These are phyloP conservation scores for Erebia palarica DNA, from an alignment of 2,888 invertebrate species.

Conservation along the genomic window DNA sequence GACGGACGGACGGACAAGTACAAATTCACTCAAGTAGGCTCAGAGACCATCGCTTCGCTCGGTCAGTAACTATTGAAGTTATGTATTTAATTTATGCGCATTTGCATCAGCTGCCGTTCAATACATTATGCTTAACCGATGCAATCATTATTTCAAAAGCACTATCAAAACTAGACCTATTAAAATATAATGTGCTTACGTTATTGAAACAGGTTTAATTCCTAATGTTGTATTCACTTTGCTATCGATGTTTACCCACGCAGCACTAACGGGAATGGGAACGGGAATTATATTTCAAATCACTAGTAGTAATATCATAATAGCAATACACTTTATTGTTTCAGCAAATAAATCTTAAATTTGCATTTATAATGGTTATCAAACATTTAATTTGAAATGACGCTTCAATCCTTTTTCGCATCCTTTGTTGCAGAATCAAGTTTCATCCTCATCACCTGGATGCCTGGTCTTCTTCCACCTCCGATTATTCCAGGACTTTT, in stretches of 20 bases:
- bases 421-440: no score
- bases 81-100: no score
- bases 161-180: not conserved
- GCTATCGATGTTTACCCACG: conserved; percentile 7
- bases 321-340: not conserved
- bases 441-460: no score
- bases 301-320: conserved; percentile 5
- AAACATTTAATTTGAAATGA: not conserved
- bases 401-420: not conserved
- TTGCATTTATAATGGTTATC: not conserved
- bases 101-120: no score
- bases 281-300: conserved; percentile 4
- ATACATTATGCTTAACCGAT: not conserved
- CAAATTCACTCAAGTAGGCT: no score
- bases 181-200: not conserved
- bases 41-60: no score
- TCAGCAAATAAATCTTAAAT: not conserved
- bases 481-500: no score
- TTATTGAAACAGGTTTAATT: conserved; percentile 19
- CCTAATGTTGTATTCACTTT: conserved; percentile 7
- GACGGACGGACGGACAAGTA: no score
- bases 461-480: no score
- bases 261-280: not conserved
- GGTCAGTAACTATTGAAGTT: no score
- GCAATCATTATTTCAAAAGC: not conserved